A percentile compares a stretch with the other conserved stretches of the same genome.
These are phyloP conservation scores for Gasterosteus nipponicus DNA, from an alignment of 2,113 vertebrate species.

Conservation along the genomic window DNA sequence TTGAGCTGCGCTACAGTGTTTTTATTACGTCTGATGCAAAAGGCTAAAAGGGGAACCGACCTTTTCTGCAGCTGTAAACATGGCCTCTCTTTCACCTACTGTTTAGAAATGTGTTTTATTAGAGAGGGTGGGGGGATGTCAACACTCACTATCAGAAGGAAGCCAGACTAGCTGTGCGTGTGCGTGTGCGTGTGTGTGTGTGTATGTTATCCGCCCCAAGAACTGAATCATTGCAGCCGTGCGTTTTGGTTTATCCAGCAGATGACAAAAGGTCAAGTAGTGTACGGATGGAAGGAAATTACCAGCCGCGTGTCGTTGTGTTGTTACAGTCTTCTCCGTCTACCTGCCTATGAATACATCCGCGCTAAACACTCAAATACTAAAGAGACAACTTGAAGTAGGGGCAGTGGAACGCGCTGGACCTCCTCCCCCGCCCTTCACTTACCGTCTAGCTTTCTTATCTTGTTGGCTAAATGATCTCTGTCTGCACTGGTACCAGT, in stretches of 20 bases:
- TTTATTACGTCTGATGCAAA: slow-evolving; percentile 53
- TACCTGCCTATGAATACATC: slow-evolving; percentile 2
- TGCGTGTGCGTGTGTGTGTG: slow-evolving; percentile 11
- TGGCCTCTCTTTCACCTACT: slow-evolving; percentile 62
- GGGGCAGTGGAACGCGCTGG: slow-evolving; percentile 24
- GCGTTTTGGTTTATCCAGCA: slow-evolving; percentile 71
- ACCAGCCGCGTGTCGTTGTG: slow-evolving; percentile 40
- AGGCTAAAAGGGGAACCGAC: slow-evolving; percentile 63
- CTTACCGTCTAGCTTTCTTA: slow-evolving; percentile 33
- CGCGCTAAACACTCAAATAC: slow-evolving; percentile 4
- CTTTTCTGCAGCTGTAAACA: slow-evolving; percentile 72
- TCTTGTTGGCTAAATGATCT: slow-evolving; percentile 64
- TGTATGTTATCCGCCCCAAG: slow-evolving; percentile 27
- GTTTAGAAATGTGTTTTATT: slow-evolving; percentile 71
- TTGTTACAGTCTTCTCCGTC: slow-evolving; percentile 41
- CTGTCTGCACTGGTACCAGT: slow-evolving; percentile 46
- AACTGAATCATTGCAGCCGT: slow-evolving; percentile 67
- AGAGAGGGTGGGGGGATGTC: slow-evolving; percentile 59
- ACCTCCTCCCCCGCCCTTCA: slow-evolving; percentile 4
- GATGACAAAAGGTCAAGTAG: slow-evolving; percentile 77
- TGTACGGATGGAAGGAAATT: slow-evolving; percentile 45
- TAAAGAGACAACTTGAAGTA: slow-evolving; percentile 24
- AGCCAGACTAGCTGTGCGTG: slow-evolving; percentile 40
- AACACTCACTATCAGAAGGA: slow-evolving; percentile 42
- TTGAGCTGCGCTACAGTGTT: slow-evolving; percentile 38